phyloP scores from a whole-genome alignment of 2,888 invertebrate genomes.

The Netelia virgata region DNA sequence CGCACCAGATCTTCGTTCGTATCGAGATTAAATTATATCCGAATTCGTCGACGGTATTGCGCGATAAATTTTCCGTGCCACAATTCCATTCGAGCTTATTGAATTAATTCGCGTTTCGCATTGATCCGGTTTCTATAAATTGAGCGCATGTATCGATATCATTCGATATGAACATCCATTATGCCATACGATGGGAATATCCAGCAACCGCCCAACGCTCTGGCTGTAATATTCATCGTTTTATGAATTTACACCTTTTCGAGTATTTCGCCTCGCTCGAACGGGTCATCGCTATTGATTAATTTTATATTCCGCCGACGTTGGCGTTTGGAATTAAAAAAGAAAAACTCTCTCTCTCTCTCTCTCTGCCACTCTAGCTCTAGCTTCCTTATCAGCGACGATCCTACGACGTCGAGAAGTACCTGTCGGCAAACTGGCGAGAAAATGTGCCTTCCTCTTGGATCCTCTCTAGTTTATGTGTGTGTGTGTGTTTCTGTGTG shows the following conservation, averaged over 20 bases:
- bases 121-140: conserved; percentile 5
- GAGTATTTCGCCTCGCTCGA: neutral
- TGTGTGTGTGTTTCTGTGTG: neutral
- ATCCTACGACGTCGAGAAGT: conserved; percentile 38
- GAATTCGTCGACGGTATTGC: neutral
- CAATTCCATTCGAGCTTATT: neutral
- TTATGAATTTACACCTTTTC: neutral
- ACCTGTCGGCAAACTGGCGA: conserved; percentile 54
- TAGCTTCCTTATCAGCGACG: conserved; percentile 29
- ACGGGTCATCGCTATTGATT: conserved; percentile 34
- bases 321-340: neutral
- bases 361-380: conserved; percentile 9
- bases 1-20: conserved; percentile 45
- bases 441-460: conserved; percentile 44
- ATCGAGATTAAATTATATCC: neutral
- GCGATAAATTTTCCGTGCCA: neutral
- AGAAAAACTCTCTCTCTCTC: conserved; percentile 17
- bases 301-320: conserved; percentile 54
- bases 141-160: neutral
- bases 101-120: conserved; percentile 5
- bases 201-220: too few relatives aligned
- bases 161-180: neutral
- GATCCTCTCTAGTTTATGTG: neutral
- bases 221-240: too few relatives aligned
- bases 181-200: too few relatives aligned